A percentile compares a stretch with the other conserved stretches of the same genome.
These are phyloP conservation scores for Eristalinus aeneus DNA, from an alignment of 2,888 invertebrate species.

Conservation along the genomic window DNA sequence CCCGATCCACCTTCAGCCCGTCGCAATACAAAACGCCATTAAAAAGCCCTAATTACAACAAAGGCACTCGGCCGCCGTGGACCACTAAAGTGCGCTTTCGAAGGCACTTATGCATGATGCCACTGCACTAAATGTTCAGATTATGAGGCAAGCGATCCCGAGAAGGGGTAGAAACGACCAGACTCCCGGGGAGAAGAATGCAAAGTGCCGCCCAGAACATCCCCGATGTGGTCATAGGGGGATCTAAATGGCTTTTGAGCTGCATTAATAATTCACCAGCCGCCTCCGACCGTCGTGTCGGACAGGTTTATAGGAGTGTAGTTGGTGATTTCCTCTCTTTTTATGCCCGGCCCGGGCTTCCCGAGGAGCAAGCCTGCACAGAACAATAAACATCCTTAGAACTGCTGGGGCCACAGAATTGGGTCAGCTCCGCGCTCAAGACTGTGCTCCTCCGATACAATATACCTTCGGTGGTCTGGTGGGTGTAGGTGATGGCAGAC, in stretches of 20 bases:
- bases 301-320: not conserved
- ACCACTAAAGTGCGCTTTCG: constrained; percentile 62
- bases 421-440: constrained; percentile 10
- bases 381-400: constrained; percentile 32
- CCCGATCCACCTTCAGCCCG: constrained; percentile 23
- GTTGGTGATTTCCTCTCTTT: not conserved
- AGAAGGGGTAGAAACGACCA: constrained; percentile 16
- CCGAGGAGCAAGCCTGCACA: not conserved
- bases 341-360: not conserved
- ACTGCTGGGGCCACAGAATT: constrained; percentile 4
- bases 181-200: constrained; percentile 35
- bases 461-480: not conserved
- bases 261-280: constrained; percentile 47
- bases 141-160: constrained; percentile 58
- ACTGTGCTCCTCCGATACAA: not conserved
- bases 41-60: constrained; percentile 57
- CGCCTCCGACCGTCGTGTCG: not conserved
- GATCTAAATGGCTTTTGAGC: constrained; percentile 50
- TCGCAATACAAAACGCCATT: constrained; percentile 44
- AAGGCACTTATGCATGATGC: constrained; percentile 60
- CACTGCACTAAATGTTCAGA: constrained; percentile 68
- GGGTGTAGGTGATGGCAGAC: not conserved
- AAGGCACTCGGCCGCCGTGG: constrained; percentile 32
- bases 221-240: constrained; percentile 24
- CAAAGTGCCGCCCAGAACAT: constrained; percentile 18